Percentiles rank a stretch among this genome's conserved stretches.
Evolutionary conservation across 2,113 vertebrate genomes (phyloP).

Genomic region (Anolis carolinensis): DNA sequence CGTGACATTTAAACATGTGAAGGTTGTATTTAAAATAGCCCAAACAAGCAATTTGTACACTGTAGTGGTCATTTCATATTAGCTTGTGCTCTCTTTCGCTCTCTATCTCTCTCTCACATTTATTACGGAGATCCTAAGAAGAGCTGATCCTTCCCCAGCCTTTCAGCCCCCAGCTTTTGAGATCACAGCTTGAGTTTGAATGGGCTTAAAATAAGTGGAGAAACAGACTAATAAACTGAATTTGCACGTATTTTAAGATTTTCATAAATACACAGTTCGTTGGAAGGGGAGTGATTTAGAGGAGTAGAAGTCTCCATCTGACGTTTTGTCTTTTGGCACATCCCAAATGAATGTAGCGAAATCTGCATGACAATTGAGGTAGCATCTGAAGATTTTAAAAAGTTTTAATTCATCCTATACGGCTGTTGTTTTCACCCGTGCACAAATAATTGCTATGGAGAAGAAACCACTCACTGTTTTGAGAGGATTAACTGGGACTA

Average conservation of each 20-base stretch:
- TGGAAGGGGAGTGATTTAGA: conserved; percentile 26
- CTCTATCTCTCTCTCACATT: too few relatives aligned
- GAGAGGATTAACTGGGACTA: conserved; percentile 76
- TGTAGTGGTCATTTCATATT: conserved; percentile 56
- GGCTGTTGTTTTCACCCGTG: conserved; percentile 72
- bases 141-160: conserved; percentile 69
- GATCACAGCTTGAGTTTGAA: conserved; percentile 16
- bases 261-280: conserved; percentile 28
- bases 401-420: conserved; percentile 78
- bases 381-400: conserved; percentile 73
- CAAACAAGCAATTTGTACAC: conserved; percentile 70
- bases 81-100: conserved; percentile 35
- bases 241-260: conserved; percentile 42
- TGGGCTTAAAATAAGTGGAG: conserved; percentile 11
- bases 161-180: conserved; percentile 61
- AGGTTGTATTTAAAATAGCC: conserved; percentile 73
- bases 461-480: conserved; percentile 75
- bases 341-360: conserved; percentile 14
- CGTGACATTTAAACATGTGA: conserved; percentile 76
- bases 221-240: conserved; percentile 32
- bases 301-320: conserved; percentile 31
- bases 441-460: conserved; percentile 74
- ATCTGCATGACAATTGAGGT: conserved; percentile 76
- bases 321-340: conserved; percentile 34
- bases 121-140: conserved; percentile 63